A percentile compares a stretch with the other conserved stretches of the same genome.
These are phyloP conservation scores for Rallus limicola DNA, from an alignment of 2,113 vertebrate species.

Conservation along the genomic window DNA sequence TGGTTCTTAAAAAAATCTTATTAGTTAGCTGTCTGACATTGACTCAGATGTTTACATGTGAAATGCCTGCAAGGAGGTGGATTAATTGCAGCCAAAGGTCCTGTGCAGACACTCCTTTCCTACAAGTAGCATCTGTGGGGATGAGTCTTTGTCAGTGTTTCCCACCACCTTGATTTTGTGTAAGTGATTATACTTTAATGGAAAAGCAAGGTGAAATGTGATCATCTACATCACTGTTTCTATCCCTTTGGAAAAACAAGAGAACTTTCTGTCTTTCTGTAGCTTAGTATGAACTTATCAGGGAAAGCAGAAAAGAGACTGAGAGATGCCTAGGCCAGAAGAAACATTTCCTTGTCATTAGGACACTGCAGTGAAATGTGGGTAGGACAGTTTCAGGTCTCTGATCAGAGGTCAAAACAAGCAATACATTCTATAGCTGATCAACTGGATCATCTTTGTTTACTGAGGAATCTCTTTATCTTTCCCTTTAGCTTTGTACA, in stretches of 20 bases:
- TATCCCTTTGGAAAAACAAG: background rate
- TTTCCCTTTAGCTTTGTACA: background rate
- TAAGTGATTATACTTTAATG: background rate
- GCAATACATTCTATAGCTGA: background rate
- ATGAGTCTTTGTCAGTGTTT: background rate
- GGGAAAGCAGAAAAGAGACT: background rate
- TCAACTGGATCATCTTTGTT: background rate
- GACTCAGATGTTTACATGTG: background rate
- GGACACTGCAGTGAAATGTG: background rate
- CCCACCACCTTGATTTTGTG: background rate
- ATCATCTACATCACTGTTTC: background rate
- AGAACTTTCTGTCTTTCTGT: background rate
- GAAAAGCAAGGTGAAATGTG: background rate
- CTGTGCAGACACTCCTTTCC: background rate
- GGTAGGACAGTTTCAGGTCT: background rate
- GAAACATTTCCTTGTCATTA: background rate
- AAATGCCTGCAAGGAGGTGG: background rate
- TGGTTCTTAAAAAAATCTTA: background rate
- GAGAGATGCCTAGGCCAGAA: background rate
- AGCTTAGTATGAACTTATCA: background rate
- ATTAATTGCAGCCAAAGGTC: background rate
- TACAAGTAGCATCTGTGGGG: rapidly evolving
- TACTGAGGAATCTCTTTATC: background rate
- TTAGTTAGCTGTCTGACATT: background rate
- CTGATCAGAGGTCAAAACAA: background rate